Percentiles rank a stretch among this genome's conserved stretches.
Conservation (phyloP, 2,797 vertebrate genomes). For the Sebastes wilsoni region DNA sequence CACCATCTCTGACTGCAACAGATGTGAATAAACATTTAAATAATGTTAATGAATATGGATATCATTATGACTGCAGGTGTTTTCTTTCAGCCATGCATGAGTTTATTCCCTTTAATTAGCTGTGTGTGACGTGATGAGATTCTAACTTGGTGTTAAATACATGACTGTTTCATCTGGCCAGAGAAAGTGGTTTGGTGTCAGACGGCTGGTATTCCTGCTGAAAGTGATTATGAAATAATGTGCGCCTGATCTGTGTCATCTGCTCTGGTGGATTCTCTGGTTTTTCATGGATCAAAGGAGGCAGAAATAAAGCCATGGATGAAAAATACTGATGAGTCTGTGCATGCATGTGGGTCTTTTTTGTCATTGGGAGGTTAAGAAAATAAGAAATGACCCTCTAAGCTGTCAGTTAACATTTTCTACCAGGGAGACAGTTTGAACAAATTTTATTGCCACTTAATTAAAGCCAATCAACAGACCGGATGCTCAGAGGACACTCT, state of each 20-base stretch:
- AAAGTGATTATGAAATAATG: constrained; percentile 41
- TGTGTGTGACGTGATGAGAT: background rate
- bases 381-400: too few relatives aligned
- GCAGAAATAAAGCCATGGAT: background rate
- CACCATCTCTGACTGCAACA: background rate
- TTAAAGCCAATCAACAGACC: background rate
- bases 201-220: constrained; percentile 7
- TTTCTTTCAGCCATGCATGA: constrained; percentile 4
- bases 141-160: constrained; percentile 20
- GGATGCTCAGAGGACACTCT: background rate
- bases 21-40: background rate
- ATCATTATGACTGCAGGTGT: constrained; percentile 20
- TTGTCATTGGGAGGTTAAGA: background rate
- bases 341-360: too few relatives aligned
- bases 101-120: constrained; percentile 28
- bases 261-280: constrained; percentile 14
- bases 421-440: background rate
- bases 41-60: constrained; percentile 29
- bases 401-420: background rate
- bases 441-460: background rate
- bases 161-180: constrained; percentile 15
- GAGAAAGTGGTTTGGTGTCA: constrained; percentile 22
- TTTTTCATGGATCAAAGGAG: constrained; percentile 15
- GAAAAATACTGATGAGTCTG: background rate
- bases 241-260: constrained; percentile 8